Percentiles rank a stretch among this genome's conserved stretches.
Conservation (phyloP, 2,113 vertebrate species). For the Cervus canadensis region DNA sequence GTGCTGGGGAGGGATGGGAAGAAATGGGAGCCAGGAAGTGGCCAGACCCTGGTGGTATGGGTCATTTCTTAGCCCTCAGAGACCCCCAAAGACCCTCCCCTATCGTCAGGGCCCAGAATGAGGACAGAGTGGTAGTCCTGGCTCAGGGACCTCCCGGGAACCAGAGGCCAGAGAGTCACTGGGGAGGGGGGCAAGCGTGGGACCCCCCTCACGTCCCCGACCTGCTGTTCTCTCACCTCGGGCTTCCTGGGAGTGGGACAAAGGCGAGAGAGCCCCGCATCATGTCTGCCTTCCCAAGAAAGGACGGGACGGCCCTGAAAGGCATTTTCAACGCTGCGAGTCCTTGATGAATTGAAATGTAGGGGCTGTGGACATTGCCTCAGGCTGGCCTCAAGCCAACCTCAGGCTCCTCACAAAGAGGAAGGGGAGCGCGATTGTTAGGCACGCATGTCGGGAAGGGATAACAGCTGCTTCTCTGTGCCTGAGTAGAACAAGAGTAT, state of each 20-base stretch:
- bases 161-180: not conserved
- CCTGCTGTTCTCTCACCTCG: not conserved
- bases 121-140: not conserved
- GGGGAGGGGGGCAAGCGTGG: not conserved
- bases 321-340: not conserved
- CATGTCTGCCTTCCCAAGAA: not conserved
- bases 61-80: not conserved
- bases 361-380: not conserved
- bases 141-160: not conserved
- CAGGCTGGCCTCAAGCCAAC: not conserved
- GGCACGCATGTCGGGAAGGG: too few species aligned
- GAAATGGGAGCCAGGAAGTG: not conserved
- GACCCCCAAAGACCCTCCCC: not conserved
- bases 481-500: not conserved
- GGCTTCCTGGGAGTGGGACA: not conserved
- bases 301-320: not conserved
- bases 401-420: not conserved
- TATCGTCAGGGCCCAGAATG: not conserved
- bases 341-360: not conserved
- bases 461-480: not conserved
- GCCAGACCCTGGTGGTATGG: not conserved
- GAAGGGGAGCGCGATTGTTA: accelerated
- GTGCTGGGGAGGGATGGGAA: not conserved
- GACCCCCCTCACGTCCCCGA: not conserved
- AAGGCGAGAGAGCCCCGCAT: not conserved